Evolutionary conservation across 2,797 vertebrate species (phyloP).

Genomic region (Varecia variegata): DNA sequence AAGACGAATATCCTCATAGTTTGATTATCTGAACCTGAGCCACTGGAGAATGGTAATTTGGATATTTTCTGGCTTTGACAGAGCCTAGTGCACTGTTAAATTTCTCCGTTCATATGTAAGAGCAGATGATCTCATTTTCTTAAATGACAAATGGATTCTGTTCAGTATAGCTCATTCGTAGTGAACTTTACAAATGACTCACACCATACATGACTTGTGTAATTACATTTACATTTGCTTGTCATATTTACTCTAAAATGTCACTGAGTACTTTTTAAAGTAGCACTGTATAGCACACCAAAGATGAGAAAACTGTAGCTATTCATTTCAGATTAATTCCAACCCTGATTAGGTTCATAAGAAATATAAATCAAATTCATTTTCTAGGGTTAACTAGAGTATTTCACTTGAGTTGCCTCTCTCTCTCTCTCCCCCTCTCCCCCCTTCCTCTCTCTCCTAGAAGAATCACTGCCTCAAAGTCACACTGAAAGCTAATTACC

Average conservation of each 20-base stretch:
- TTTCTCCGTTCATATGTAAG: conserved; percentile 43
- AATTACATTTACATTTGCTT: conserved; percentile 73
- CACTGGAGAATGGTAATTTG: background rate
- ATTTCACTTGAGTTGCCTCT: background rate
- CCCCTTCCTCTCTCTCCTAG: background rate
- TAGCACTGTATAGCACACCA: conserved; percentile 17
- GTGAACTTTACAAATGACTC: conserved; percentile 74
- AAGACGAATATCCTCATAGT: background rate
- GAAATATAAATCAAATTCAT: conserved; percentile 39
- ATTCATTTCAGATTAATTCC: conserved; percentile 56
- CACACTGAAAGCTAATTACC: conserved; percentile 62
- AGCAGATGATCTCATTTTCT: conserved; percentile 67
- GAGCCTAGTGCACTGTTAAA: conserved; percentile 23
- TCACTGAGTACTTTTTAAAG: conserved; percentile 67
- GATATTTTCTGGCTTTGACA: background rate
- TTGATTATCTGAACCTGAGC: conserved; percentile 5
- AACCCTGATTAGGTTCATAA: conserved; percentile 38
- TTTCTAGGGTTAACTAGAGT: background rate
- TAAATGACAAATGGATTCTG: conserved; percentile 64
- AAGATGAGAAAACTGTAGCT: conserved; percentile 47
- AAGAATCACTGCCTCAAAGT: conserved; percentile 22
- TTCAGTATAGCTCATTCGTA: conserved; percentile 31
- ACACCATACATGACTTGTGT: conserved; percentile 60
- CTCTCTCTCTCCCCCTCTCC: background rate
- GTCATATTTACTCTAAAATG: conserved; percentile 75